Conservation (phyloP, 2,113 vertebrate genomes). For the Pseudopipra pipra region DNA sequence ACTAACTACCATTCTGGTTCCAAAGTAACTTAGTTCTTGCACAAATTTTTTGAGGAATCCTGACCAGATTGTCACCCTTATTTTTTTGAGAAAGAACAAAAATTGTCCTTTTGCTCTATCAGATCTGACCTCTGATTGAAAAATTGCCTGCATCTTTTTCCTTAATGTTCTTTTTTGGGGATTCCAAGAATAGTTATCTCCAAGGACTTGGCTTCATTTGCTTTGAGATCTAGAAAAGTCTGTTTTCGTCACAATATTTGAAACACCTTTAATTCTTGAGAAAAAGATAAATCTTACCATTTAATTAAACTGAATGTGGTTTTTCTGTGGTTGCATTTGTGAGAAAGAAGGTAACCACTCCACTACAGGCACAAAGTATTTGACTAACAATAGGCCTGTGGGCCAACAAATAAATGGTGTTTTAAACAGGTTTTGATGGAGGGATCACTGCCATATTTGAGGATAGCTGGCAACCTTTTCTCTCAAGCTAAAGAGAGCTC, state of each 20-base stretch:
- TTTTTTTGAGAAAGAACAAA: not conserved
- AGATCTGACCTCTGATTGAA: not conserved
- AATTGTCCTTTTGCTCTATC: not conserved
- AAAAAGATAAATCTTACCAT: not conserved
- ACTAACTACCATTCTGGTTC: not conserved
- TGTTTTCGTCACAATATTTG: not conserved
- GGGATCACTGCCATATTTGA: not conserved
- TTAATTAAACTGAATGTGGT: not conserved
- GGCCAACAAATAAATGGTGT: not conserved
- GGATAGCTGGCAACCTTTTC: not conserved
- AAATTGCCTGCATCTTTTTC: not conserved
- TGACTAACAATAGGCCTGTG: not conserved
- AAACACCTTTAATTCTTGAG: not conserved
- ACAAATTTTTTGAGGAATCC: not conserved
- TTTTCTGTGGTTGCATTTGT: not conserved
- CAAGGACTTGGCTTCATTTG: not conserved
- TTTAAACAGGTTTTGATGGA: not conserved
- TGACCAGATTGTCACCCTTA: not conserved
- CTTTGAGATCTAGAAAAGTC: not conserved
- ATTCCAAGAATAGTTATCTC: not conserved
- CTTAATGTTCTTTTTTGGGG: accelerated
- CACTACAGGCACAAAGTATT: not conserved
- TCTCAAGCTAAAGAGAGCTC: not conserved
- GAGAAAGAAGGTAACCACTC: not conserved
- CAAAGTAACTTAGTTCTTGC: not conserved